Conservation (phyloP, 2,888 invertebrate species). For the Adineta ricciae region DNA sequence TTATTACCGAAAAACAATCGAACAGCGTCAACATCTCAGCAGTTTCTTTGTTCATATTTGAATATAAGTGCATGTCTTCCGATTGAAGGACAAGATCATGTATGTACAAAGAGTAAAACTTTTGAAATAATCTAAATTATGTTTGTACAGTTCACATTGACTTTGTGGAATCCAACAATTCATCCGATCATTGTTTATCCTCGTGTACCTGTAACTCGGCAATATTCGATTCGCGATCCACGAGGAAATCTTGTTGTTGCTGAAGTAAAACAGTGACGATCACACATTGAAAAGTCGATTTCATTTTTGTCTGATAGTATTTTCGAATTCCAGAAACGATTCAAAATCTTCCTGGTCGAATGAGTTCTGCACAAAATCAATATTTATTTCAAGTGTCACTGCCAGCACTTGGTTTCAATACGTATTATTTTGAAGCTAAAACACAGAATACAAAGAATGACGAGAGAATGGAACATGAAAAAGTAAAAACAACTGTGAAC, state of each 20-base stretch:
- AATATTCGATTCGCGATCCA: not conserved
- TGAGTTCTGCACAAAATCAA: not conserved
- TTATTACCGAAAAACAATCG: constrained; percentile 37
- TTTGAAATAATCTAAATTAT: not conserved
- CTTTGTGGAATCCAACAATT: not conserved
- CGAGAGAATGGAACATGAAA: not conserved
- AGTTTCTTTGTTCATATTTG: constrained; percentile 56
- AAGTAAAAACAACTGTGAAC: not conserved
- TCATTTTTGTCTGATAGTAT: not conserved
- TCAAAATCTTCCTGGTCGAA: not conserved
- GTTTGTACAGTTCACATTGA: not conserved
- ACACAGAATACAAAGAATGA: not conserved
- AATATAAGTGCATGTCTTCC: constrained; percentile 66
- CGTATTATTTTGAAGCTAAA: not conserved
- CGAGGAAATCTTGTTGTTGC: not conserved
- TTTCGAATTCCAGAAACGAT: not conserved
- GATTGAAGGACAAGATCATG: not conserved
- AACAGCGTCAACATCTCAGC: constrained; percentile 34
- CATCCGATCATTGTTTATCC: not conserved
- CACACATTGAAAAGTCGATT: no score
- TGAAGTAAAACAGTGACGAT: no score
- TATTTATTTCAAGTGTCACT: not conserved
- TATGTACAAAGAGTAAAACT: not conserved
- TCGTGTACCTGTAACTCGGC: not conserved
- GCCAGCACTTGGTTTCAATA: not conserved